Evolutionary conservation across 2,113 vertebrate genomes (phyloP).

Genomic region (Rynchops niger): DNA sequence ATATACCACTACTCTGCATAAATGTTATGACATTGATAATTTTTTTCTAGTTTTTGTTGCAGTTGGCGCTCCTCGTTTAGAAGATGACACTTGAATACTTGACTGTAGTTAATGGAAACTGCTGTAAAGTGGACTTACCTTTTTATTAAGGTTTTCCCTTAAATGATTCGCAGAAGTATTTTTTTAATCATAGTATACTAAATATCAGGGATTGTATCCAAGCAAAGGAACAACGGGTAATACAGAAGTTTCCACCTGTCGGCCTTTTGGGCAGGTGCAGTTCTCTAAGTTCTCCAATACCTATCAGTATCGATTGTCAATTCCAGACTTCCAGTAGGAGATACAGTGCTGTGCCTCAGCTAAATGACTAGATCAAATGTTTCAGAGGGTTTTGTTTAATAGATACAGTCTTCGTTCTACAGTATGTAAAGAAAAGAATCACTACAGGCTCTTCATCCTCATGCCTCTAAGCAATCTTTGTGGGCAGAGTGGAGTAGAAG

Average conservation of each 20-base stretch:
- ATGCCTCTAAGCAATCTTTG: neutral
- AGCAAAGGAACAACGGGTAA: neutral
- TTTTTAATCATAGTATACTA: neutral
- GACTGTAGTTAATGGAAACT: neutral
- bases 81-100: neutral
- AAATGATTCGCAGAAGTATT: neutral
- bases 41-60: neutral
- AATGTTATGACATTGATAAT: neutral
- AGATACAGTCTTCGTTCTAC: neutral
- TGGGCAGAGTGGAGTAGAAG: neutral
- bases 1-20: neutral
- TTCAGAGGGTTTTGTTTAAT: neutral
- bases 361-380: neutral
- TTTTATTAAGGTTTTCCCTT: neutral
- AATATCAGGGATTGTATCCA: neutral
- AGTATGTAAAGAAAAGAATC: neutral
- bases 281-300: neutral
- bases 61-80: neutral
- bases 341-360: neutral
- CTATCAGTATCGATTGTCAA: rapidly evolving
- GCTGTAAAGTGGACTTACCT: neutral
- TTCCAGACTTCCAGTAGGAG: neutral
- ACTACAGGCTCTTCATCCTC: neutral
- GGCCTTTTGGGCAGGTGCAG: neutral
- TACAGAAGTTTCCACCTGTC: neutral